Percentiles rank a stretch among this genome's conserved stretches.
Conservation (phyloP, 2,797 vertebrate species). For the Balearica regulorum region DNA sequence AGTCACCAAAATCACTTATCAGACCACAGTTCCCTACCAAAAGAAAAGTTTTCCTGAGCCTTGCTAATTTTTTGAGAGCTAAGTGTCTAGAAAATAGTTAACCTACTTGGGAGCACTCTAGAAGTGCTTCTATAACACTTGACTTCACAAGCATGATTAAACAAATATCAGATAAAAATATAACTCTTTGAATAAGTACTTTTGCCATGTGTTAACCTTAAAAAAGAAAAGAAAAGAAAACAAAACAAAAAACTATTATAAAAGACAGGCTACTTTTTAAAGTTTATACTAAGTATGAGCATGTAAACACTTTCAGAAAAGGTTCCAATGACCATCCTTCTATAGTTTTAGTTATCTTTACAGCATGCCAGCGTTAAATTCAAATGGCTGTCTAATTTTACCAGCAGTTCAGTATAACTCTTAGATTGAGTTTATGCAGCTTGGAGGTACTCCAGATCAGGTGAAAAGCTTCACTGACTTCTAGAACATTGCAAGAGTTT, state of each 20-base stretch:
- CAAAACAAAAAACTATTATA: neutral
- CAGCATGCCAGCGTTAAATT: neutral
- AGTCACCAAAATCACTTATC: neutral
- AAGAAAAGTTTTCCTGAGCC: neutral
- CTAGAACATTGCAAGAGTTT: neutral
- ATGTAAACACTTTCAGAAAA: neutral
- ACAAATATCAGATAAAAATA: neutral
- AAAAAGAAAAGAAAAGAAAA: neutral
- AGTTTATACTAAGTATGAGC: neutral
- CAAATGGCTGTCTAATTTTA: neutral
- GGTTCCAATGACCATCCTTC: neutral
- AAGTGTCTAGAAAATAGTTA: neutral
- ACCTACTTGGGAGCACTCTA: neutral
- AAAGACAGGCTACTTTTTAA: neutral
- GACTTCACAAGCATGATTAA: neutral
- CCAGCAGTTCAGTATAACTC: neutral
- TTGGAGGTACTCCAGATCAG: neutral
- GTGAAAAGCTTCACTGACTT: neutral
- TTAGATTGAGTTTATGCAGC: neutral
- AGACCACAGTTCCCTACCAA: neutral
- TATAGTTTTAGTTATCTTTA: neutral
- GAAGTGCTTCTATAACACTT: neutral
- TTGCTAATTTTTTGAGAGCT: neutral
- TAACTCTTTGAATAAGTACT: neutral
- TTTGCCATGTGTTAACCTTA: neutral